A percentile compares a stretch with the other conserved stretches of the same genome.
These are phyloP conservation scores for Catotricha subobsoleta DNA, from an alignment of 2,888 invertebrate species.

Conservation along the genomic window DNA sequence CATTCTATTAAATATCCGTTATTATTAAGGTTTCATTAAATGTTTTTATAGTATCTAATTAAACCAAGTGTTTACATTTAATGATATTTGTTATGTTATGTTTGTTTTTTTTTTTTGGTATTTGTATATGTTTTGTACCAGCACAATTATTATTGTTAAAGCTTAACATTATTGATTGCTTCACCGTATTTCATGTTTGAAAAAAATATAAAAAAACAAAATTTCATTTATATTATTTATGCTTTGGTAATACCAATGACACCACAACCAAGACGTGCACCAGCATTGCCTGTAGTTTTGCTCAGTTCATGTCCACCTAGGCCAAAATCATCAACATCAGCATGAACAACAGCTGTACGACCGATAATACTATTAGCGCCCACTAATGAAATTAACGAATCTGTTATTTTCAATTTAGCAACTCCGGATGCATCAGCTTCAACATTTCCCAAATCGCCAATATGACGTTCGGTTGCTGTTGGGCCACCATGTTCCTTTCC, in stretches of 20 bases:
- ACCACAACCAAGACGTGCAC: constrained; percentile 44
- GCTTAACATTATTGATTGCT: too few relatives aligned
- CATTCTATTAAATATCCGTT: too few relatives aligned
- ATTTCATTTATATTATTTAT: too few relatives aligned
- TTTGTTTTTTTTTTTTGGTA: too few relatives aligned
- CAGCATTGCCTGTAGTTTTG: constrained; percentile 88
- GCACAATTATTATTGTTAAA: too few relatives aligned
- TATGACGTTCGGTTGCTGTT: constrained; percentile 50
- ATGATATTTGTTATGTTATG: too few relatives aligned
- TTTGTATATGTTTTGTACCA: too few relatives aligned
- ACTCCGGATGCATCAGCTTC: constrained; percentile 42
- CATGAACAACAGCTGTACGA: constrained; percentile 77
- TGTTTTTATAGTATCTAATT: too few relatives aligned
- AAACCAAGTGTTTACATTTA: too few relatives aligned
- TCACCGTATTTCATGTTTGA: too few relatives aligned
- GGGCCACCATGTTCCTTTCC: constrained; percentile 73
- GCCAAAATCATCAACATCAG: constrained; percentile 87
- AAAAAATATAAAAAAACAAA: too few relatives aligned
- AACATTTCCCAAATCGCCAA: constrained; percentile 82
- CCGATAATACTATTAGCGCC: constrained; percentile 67
- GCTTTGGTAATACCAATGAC: constrained; percentile 26
- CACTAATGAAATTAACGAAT: constrained; percentile 42
- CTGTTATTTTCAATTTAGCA: constrained; percentile 43
- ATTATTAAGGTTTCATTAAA: too few relatives aligned
- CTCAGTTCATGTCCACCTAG: constrained; percentile 81